These are phyloP conservation scores for Ellobius talpinus DNA, from an alignment of 2,113 vertebrate species.

Conservation along the genomic window DNA sequence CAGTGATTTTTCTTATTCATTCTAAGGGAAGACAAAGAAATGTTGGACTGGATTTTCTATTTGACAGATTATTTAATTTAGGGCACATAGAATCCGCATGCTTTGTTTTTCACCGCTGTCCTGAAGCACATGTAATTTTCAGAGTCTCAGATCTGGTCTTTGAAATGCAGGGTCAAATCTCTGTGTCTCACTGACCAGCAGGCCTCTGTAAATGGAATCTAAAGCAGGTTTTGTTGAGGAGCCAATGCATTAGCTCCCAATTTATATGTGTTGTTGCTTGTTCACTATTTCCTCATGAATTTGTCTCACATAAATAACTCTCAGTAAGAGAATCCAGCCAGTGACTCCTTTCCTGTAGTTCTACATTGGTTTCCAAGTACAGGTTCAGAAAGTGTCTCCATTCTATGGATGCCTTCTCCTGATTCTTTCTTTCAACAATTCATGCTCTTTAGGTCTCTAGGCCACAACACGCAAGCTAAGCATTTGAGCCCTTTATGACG, in stretches of 20 bases:
- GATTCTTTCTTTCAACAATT: background rate
- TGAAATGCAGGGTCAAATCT: background rate
- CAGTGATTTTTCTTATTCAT: conserved; percentile 1
- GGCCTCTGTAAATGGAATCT: background rate
- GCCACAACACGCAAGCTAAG: background rate
- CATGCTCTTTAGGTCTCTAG: background rate
- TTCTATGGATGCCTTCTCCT: background rate
- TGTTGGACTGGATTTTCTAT: background rate
- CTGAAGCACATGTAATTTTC: background rate
- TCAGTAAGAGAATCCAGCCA: background rate
- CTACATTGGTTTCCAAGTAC: background rate
- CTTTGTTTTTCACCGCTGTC: background rate
- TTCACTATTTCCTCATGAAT: conserved; percentile 2
- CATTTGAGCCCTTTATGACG: background rate
- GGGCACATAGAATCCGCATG: background rate
- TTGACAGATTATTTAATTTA: background rate
- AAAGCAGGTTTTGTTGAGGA: background rate
- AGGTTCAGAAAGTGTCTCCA: background rate
- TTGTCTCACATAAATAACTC: background rate
- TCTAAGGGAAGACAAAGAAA: conserved; percentile 11
- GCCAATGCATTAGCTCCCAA: background rate
- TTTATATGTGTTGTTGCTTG: background rate
- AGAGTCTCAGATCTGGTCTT: background rate
- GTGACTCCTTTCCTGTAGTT: background rate
- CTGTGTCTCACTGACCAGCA: background rate